phyloP scores from a whole-genome alignment of 2,113 vertebrate species.

The Cavia porcellus region DNA sequence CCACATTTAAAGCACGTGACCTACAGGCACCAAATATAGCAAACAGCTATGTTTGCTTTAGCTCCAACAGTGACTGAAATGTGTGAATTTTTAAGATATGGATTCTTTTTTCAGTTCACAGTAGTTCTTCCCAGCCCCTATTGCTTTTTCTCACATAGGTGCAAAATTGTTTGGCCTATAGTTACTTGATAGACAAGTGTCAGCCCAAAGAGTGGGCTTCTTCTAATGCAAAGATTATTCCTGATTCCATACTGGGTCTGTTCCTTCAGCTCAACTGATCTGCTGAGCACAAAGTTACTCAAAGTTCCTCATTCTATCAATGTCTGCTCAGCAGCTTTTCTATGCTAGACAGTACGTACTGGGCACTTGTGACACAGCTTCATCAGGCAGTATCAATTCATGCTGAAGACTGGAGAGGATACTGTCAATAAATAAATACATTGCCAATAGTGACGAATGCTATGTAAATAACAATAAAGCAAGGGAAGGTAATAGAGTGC shows the following conservation, averaged over 20 bases:
- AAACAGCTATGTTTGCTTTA: background rate
- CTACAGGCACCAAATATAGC: background rate
- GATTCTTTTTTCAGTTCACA: slow-evolving; percentile 10
- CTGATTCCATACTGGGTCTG: background rate
- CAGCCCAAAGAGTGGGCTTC: background rate
- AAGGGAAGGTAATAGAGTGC: background rate
- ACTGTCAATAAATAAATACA: background rate
- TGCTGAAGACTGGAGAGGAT: background rate
- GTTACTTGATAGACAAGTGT: background rate
- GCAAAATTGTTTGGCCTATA: background rate
- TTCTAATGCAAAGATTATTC: background rate
- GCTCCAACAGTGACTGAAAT: slow-evolving; percentile 21
- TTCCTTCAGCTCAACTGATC: background rate
- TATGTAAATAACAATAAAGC: background rate
- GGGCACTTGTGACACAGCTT: background rate
- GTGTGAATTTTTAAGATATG: background rate
- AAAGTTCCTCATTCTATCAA: background rate
- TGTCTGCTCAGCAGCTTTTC: background rate
- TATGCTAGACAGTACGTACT: background rate
- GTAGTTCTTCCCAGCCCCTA: background rate
- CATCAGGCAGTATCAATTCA: background rate
- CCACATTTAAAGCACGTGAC: background rate
- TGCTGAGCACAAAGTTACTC: background rate
- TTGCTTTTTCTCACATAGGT: background rate
- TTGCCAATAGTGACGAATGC: background rate